phyloP scores from a whole-genome alignment of 1,140 invertebrate species.

The Holotrichia oblita region DNA sequence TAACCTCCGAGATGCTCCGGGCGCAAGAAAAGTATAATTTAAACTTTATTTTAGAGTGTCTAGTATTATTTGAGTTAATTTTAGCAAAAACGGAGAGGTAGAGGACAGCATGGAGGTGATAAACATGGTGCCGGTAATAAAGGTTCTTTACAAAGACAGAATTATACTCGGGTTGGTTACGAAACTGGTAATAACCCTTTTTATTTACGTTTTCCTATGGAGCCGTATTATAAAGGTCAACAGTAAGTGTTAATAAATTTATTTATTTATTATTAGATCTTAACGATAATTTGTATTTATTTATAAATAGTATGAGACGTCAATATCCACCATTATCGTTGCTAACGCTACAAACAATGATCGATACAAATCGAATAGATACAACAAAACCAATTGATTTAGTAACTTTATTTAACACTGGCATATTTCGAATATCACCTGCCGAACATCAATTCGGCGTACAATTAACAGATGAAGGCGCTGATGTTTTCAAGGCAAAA shows the following conservation, averaged over 20 bases:
- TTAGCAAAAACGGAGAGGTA: conserved; percentile 67
- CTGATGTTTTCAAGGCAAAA: conserved; percentile 87
- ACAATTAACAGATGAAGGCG: conserved; percentile 93
- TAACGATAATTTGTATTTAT: conserved; percentile 52
- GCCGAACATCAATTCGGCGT: conserved; percentile 88
- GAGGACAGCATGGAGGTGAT: conserved; percentile 84
- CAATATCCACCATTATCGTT: conserved; percentile 93
- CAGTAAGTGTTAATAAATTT: conserved; percentile 72
- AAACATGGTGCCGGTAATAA: conserved; percentile 90
- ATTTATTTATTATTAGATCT: background rate
- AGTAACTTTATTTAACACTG: conserved; percentile 82
- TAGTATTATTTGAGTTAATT: conserved; percentile 41
- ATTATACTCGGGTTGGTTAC: conserved; percentile 88
- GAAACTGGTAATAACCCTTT: conserved; percentile 93
- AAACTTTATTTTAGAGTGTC: background rate
- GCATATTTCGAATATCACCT: conserved; percentile 76
- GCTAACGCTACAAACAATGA: conserved; percentile 81
- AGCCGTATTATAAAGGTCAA: conserved; percentile 90
- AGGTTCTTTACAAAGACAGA: conserved; percentile 85
- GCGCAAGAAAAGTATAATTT: conserved; percentile 65
- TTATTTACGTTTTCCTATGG: conserved; percentile 83
- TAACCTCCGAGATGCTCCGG: conserved; percentile 81
- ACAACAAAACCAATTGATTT: conserved; percentile 87
- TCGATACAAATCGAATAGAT: conserved; percentile 90
- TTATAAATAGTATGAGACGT: conserved; percentile 81